Conservation (phyloP, 1,140 invertebrate genomes). For the Whitmania pigra region DNA sequence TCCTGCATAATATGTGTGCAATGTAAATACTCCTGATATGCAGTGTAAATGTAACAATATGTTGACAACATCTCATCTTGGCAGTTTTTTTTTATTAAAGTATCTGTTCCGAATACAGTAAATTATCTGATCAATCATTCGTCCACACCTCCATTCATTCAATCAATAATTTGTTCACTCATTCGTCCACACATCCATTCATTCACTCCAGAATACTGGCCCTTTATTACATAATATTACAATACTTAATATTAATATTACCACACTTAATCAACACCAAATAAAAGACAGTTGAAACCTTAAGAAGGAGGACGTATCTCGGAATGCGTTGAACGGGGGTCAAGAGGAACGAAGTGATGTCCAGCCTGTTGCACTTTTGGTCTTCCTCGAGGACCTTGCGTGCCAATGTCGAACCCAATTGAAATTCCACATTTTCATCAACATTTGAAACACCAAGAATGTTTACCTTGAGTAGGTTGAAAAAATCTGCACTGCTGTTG, state of each 20-base stretch:
- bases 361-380: conserved; percentile 35
- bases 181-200: no score
- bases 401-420: not conserved
- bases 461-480: conserved; percentile 1
- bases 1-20: no score
- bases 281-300: conserved; percentile 23
- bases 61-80: not conserved
- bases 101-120: not conserved
- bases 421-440: not conserved
- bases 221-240: not conserved
- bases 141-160: not conserved
- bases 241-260: not conserved
- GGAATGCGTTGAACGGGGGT: conserved; percentile 42
- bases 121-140: no score
- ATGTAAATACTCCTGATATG: not conserved
- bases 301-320: conserved; percentile 40
- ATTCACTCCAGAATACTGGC: not conserved
- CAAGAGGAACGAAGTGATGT: conserved; percentile 36
- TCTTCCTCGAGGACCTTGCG: conserved; percentile 33
- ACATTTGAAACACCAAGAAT: not conserved
- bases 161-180: no score
- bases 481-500: not conserved
- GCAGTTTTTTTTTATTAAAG: not conserved
- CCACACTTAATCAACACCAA: not conserved
- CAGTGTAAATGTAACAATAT: not conserved